Percentiles rank a stretch among this genome's conserved stretches.
Conservation (phyloP, 2,113 vertebrate species). For the Peromyscus maniculatus region DNA sequence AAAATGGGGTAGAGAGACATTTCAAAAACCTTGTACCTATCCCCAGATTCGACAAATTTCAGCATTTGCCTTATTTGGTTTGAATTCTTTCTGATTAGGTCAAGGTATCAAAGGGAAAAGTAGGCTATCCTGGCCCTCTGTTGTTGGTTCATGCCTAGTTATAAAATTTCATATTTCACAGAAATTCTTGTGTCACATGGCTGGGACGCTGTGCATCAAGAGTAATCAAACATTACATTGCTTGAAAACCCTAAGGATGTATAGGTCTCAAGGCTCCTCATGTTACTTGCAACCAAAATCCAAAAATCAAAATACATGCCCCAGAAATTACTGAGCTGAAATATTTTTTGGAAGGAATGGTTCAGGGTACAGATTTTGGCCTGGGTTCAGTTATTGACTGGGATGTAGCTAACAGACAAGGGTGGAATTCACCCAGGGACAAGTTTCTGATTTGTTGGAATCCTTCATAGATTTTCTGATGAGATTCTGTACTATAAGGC, state of each 20-base stretch:
- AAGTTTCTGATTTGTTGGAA: constrained; percentile 36
- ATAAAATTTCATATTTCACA: constrained; percentile 61
- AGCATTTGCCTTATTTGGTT: constrained; percentile 38
- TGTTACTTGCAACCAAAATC: constrained; percentile 72
- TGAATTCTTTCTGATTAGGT: constrained; percentile 20
- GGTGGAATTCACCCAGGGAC: neutral
- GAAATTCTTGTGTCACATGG: constrained; percentile 55
- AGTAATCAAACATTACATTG: constrained; percentile 65
- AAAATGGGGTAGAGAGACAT: neutral
- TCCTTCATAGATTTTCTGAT: neutral
- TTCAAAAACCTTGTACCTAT: neutral
- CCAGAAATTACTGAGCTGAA: constrained; percentile 60
- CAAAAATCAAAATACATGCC: constrained; percentile 59
- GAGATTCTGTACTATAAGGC: neutral
- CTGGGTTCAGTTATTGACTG: neutral
- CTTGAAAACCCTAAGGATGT: constrained; percentile 71
- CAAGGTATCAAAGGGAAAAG: constrained; percentile 24
- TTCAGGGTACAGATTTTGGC: constrained; percentile 43
- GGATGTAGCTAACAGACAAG: neutral
- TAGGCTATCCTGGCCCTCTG: neutral
- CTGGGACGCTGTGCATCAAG: constrained; percentile 28
- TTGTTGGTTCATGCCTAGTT: constrained; percentile 53
- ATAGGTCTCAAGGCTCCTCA: constrained; percentile 64
- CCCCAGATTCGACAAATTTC: neutral
- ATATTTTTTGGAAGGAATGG: constrained; percentile 60